Evolutionary conservation across 2,113 vertebrate species (phyloP), one percentile per base, ranked within the genome.

Genomic region (Pygoscelis antarcticus): DNA sequence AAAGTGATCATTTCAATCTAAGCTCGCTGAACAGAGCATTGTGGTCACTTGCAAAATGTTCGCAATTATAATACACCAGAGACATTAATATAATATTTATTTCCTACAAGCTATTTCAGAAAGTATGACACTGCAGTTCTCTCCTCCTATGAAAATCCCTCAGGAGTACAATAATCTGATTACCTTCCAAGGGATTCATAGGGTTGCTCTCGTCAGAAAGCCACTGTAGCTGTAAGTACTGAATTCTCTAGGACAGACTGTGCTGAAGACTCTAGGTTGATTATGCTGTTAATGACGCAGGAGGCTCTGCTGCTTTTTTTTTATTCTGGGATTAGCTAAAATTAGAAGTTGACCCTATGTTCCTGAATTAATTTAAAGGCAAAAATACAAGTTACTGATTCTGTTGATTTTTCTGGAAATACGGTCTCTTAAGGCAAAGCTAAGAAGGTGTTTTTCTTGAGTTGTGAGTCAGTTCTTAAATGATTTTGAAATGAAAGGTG

Each of bases 261-360:
- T 96, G 66, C 93, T 74, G 70, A 96, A 94, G 75, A 77, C 40
- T 85, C 90, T 52, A 32, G 62, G 89, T 46, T 93, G 77, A 84
- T 97, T 83, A 70, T 87, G 66, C 54, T 64, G n/a, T 49, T 85
- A 87, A 77, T 94, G 81, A 83, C 0, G 10, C 77, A 96, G 77
- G 30, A 87, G 38, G 49, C 36, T 83, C 54, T 78, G 61, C 64
- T 92, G 74, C 30, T 74, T 17, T 80, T 87, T 95, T 64, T 95
- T 95, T 92, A 29, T 93, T 88, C 66, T 54, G 54, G 70, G 54
- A 57, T 76, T 75, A 88, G 78, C 78, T 97, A 96, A 97, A 94
- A 95, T 95, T 83, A 94, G 96, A 94, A 94, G 40, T 54, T 94
- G 77, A 83, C 40, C 21, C 75, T 47, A 9, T 77, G 71, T 77